Conservation (phyloP, 92 coral and sea anemone species). For the Bergia puertoricense region DNA sequence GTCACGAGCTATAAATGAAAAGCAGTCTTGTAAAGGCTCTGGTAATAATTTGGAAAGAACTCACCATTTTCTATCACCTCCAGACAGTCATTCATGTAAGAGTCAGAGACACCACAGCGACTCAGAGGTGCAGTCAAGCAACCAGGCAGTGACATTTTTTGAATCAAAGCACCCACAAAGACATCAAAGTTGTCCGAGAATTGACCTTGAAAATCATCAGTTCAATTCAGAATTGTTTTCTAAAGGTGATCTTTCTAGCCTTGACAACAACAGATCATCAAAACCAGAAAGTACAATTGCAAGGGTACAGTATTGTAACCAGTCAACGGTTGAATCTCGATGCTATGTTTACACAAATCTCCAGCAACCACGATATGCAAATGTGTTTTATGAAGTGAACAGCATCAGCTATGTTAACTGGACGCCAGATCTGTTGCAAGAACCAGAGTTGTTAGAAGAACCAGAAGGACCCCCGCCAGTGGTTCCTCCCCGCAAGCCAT, state of each 20-base stretch:
- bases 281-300: not conserved
- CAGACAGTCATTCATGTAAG: not conserved
- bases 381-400: slow-evolving; percentile 34
- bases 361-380: slow-evolving; percentile 20
- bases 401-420: slow-evolving; percentile 33
- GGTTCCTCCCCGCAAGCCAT: slow-evolving; percentile 36
- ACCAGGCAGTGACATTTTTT: not conserved
- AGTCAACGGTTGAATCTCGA: slow-evolving; percentile 29
- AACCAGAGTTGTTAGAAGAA: not conserved
- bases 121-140: slow-evolving; percentile 9
- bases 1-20: not conserved
- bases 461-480: slow-evolving; percentile 30
- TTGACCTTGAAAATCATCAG: slow-evolving; percentile 8
- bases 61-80: not conserved
- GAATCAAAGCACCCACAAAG: not conserved
- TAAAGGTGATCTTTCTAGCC: not conserved
- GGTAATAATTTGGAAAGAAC: not conserved
- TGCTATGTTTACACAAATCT: slow-evolving; percentile 45
- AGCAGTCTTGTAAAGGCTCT: not conserved
- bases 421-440: slow-evolving; percentile 8
- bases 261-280: not conserved
- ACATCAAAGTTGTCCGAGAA: not conserved
- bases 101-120: slow-evolving; percentile 38
- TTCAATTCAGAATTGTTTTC: not conserved
- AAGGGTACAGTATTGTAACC: not conserved